phyloP scores from a whole-genome alignment of 1,140 invertebrate genomes.

The Tribolium castaneum region DNA sequence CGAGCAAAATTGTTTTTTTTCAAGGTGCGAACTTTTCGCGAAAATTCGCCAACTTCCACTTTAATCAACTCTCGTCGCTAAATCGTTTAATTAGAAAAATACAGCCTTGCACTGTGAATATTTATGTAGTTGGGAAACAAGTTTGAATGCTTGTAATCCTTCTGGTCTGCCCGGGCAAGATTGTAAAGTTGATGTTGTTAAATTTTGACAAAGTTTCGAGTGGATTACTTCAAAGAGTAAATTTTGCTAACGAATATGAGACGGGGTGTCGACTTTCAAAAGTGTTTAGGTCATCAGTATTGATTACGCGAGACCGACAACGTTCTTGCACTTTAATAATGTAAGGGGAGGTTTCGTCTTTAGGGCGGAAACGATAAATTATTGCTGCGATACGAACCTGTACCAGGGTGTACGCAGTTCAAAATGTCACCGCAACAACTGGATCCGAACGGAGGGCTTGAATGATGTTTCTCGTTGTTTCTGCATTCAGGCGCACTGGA shows the following conservation, averaged over 20 bases:
- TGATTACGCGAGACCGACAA: not conserved
- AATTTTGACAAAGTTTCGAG: constrained; percentile 12
- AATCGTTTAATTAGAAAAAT: not conserved
- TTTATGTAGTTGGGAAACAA: constrained; percentile 16
- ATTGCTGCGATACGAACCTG: too few relatives aligned
- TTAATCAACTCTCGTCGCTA: not conserved
- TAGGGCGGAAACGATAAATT: too few relatives aligned
- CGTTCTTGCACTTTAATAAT: too few relatives aligned
- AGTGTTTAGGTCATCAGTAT: not conserved
- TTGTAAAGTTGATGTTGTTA: constrained; percentile 30
- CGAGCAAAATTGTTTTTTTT: not conserved
- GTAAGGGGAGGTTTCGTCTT: too few relatives aligned
- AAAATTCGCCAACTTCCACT: too few relatives aligned
- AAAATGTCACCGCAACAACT: too few relatives aligned
- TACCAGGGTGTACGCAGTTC: too few relatives aligned
- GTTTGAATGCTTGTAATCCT: not conserved
- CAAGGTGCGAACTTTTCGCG: not conserved
- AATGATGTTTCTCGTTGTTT: too few relatives aligned
- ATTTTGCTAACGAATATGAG: constrained; percentile 11
- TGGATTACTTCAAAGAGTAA: constrained; percentile 21
- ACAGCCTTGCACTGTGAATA: not conserved
- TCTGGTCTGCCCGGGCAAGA: not conserved
- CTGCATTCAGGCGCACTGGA: too few relatives aligned
- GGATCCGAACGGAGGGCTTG: too few relatives aligned
- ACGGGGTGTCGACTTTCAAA: not conserved